Evolutionary conservation across 1,140 invertebrate genomes (phyloP).

Genomic region (Lordiphosa stackelbergi): DNA sequence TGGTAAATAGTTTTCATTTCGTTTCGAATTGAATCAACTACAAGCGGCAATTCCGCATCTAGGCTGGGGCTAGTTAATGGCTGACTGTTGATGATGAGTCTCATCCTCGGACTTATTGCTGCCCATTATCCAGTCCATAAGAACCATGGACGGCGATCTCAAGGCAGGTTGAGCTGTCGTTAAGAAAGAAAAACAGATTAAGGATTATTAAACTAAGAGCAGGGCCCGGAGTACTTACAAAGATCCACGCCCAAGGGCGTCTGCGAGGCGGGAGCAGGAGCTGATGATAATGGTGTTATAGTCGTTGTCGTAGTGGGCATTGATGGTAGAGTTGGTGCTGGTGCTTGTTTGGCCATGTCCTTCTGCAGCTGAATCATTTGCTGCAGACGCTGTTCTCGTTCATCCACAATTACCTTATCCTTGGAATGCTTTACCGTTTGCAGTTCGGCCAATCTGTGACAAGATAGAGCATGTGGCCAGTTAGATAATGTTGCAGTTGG

Average conservation of each 20-base stretch:
- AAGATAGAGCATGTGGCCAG: too few relatives aligned
- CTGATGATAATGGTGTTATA: slow-evolving; percentile 68
- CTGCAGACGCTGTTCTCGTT: slow-evolving; percentile 85
- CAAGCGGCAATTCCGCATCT: not conserved
- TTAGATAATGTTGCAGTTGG: too few relatives aligned
- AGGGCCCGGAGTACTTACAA: slow-evolving; percentile 29
- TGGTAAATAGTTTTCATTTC: too few relatives aligned
- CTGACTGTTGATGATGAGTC: slow-evolving; percentile 7
- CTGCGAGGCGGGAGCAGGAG: slow-evolving; percentile 78
- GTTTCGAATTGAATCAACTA: not conserved
- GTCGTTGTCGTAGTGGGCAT: slow-evolving; percentile 82
- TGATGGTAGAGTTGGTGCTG: slow-evolving; percentile 81
- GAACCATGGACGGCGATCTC: slow-evolving; percentile 86
- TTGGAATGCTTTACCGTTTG: slow-evolving; percentile 84
- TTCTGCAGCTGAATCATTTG: slow-evolving; percentile 85
- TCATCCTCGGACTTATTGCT: slow-evolving; percentile 71
- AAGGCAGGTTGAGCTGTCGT: slow-evolving; percentile 82
- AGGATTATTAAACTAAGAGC: not conserved
- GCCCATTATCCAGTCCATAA: slow-evolving; percentile 88
- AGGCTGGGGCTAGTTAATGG: slow-evolving; percentile 13
- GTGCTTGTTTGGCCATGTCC: slow-evolving; percentile 83
- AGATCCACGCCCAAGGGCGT: slow-evolving; percentile 83
- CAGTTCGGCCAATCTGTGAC: slow-evolving; percentile 82
- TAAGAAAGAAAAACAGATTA: too few relatives aligned
- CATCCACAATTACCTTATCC: slow-evolving; percentile 85